Base-by-base conservation (phyloP, 2,888 invertebrate genomes). In the Siphonodentalium dalli region DNA sequence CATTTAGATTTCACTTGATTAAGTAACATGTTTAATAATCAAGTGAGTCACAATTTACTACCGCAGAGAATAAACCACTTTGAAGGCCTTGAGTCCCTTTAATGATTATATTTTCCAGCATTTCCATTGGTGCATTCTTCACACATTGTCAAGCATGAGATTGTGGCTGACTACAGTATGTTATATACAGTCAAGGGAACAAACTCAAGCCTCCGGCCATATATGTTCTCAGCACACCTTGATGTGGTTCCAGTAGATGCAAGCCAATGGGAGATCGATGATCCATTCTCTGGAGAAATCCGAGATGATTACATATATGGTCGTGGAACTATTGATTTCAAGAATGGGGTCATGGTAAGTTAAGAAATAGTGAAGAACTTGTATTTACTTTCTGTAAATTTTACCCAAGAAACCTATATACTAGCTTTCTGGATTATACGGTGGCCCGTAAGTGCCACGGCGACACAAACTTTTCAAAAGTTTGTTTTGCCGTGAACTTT, bases 301-400 rank as follows among this genome's bases (percentile, higher is more conserved):
- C 67, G 71, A n/a, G 77, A 82, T 65, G 80, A 75, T n/a, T 82
- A 73, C 58, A 80, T 85, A 31, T 85, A 83, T 71, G 85, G 82
- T 11, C 69, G 85, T 54, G 85, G 85, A 34, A 77, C 85, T 13
- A 78, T 85, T 44, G 85, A 85, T 72, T 81, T 80, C 58, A 85
- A 85, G 65, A 77, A 83, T 54, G 75, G 77, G 29, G 79, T 85
- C 2, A 80, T 85, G 80, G 84, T 84, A 71, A 61, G 63, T 55
- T 21, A 31, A 33, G 23, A 3, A 9, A 18, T 21, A 47, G 33
- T 38, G 33, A 11, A 18, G 11, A 40, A 8, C 20, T 11, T 29
- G 24, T 20, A 8, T 26, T 21, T 20, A 18, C 27, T 24, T 11
- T 13, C 13, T 26, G 7, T 13, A 42, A 15, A 6, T 11, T 13